Evolutionary conservation across 92 coral and sea anemone species (phyloP), one percentile per base, ranked within the genome.

Genomic region (Chrysogorgia sp.): DNA sequence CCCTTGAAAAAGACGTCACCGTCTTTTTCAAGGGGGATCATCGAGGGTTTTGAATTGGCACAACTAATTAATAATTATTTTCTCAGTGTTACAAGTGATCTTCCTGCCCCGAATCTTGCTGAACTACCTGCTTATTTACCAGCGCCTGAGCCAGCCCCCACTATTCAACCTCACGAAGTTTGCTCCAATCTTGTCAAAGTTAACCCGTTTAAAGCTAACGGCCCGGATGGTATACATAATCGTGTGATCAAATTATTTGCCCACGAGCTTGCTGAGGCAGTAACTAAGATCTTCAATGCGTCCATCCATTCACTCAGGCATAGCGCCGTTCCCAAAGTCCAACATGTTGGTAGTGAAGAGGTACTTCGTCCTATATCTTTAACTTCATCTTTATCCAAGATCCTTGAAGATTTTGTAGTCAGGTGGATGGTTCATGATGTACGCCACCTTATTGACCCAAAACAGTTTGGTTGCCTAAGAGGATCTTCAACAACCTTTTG

Each of bases 401-500:
- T 56, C 25, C 29, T 56, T 1, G n/a, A n/a, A n/a, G n/a, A n/a
- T n/a, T n/a, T n/a, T n/a, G n/a, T n/a, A n/a, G n/a, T n/a, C n/a
- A n/a, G 62, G 1, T 56, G 62, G 62, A 56, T 56, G 62, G 28
- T 56, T 6, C 22, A 8, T 32, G 62, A 56, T 56, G 28, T 56
- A 1, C 29, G 28, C 22, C 29, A 56, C 62, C 22, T 22, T 6
- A 3, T 56, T 28, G n/a, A n/a, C n/a, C n/a, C n/a, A n/a, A n/a
- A n/a, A n/a, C n/a, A n/a, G n/a, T n/a, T n/a, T n/a, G n/a, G 62
- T 22, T 56, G 62, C 15, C 24, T 56, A 15, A 56, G 28, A 19
- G 62, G 62, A 56, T 22, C 62, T 22, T 56, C 62, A 32, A 56
- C 62, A 19, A 56, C 23, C 28, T 56, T 7, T 15, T 56, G 62